phyloP scores from a whole-genome alignment of 2,888 invertebrate species.

The Lithophane leautieri region DNA sequence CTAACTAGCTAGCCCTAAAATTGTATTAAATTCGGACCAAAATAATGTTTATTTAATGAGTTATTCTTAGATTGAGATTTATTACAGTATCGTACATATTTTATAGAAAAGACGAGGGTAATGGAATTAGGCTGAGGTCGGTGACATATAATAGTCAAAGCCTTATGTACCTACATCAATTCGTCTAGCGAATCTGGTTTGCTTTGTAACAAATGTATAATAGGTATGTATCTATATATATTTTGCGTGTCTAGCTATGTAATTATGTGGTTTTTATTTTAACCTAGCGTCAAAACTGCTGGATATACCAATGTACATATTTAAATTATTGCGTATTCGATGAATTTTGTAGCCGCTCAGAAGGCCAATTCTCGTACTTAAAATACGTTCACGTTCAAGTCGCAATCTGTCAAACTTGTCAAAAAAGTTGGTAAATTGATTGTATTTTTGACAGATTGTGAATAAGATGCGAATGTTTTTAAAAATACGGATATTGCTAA shows the following conservation, averaged over 20 bases:
- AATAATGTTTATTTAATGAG: constrained; percentile 27
- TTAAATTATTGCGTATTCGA: background rate
- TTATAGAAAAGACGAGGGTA: background rate
- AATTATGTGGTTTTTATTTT: background rate
- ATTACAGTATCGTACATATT: constrained; percentile 10
- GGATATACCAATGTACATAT: background rate
- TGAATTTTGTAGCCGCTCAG: background rate
- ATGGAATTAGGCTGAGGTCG: background rate
- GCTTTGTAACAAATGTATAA: background rate
- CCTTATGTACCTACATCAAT: background rate
- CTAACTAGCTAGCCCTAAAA: constrained; percentile 30
- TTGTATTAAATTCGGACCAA: constrained; percentile 24
- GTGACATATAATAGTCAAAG: background rate
- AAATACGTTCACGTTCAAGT: too few species aligned
- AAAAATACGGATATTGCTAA: too few species aligned
- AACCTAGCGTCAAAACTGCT: background rate
- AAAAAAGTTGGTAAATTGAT: too few species aligned
- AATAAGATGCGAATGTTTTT: too few species aligned
- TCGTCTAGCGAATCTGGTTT: background rate
- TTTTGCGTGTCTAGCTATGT: background rate
- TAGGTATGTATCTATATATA: background rate
- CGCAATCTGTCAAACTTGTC: too few species aligned
- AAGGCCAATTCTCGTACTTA: too few species aligned
- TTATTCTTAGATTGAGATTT: constrained; percentile 2
- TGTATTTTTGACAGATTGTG: too few species aligned